A percentile compares a stretch with the other conserved stretches of the same genome.
phyloP scores from a whole-genome alignment of 1,140 invertebrate genomes.

The Drosophila pectinifera region DNA sequence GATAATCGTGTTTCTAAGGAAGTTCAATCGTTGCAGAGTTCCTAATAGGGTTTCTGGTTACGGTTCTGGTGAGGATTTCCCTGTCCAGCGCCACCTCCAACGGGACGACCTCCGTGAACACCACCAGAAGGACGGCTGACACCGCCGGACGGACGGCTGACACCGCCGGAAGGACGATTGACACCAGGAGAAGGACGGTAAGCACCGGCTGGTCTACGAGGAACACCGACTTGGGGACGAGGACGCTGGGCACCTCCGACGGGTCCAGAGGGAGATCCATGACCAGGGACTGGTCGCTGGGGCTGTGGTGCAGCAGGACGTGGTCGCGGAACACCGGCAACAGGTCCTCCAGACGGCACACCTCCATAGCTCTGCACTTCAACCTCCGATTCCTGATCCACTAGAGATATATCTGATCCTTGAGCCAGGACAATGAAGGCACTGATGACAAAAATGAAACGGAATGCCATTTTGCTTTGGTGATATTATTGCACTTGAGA shows the following conservation, averaged over 20 bases:
- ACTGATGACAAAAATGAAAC: constrained; percentile 26
- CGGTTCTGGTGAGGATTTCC: constrained; percentile 13
- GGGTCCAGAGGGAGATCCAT: constrained; percentile 21
- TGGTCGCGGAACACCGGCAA: not conserved
- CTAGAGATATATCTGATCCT: constrained; percentile 27
- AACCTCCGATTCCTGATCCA: constrained; percentile 8
- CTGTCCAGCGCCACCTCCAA: constrained; percentile 7
- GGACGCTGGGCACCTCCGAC: too few species aligned
- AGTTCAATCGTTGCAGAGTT: not conserved
- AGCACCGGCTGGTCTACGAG: constrained; percentile 4
- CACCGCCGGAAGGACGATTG: not conserved
- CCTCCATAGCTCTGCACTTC: constrained; percentile 18
- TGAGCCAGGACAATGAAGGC: constrained; percentile 28
- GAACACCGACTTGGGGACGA: constrained; percentile 8
- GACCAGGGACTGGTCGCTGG: constrained; percentile 9
- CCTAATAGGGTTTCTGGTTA: constrained; percentile 21
- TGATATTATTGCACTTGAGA: constrained; percentile 13
- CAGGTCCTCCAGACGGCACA: constrained; percentile 7
- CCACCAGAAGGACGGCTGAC: constrained; percentile 8
- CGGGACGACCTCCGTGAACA: constrained; percentile 8
- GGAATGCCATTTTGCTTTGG: constrained; percentile 20
- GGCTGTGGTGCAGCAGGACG: constrained; percentile 1
- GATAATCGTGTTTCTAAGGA: not conserved
- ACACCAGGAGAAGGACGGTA: too few species aligned
- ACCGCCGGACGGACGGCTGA: constrained; percentile 1